Conservation (phyloP, 2,888 invertebrate genomes). For the Eilema depressum region DNA sequence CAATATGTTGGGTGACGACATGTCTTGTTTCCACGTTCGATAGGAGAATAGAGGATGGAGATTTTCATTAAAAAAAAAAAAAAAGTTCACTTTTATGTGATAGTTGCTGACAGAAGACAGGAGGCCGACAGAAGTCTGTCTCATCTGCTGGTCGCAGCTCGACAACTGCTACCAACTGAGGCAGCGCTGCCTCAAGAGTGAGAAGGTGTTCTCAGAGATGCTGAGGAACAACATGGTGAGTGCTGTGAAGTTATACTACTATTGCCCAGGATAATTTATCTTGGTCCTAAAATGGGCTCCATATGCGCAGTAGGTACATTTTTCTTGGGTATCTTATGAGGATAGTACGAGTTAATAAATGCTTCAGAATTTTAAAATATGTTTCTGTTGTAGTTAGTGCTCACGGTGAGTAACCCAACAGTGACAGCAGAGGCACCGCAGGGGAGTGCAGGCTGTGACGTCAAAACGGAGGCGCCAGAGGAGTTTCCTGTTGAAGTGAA, state of each 20-base stretch:
- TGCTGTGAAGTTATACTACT: neutral
- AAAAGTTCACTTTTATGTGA: too few species aligned
- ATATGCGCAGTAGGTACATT: too few species aligned
- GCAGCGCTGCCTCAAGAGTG: neutral
- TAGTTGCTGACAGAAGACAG: neutral
- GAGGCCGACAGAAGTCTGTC: neutral
- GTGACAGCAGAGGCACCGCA: neutral
- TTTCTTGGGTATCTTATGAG: too few species aligned
- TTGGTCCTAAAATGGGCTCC: neutral
- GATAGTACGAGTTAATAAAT: too few species aligned
- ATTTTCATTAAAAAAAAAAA: too few species aligned
- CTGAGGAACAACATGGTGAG: neutral
- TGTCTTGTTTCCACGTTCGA: too few species aligned
- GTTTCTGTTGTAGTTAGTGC: neutral
- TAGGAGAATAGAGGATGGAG: too few species aligned
- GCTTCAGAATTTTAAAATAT: too few species aligned
- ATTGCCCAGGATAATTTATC: too few species aligned
- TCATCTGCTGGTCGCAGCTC: neutral
- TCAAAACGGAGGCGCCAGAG: neutral
- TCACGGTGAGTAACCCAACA: neutral
- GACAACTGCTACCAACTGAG: slow-evolving; percentile 4
- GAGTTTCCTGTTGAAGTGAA: neutral
- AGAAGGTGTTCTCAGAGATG: neutral
- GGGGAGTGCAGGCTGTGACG: neutral
- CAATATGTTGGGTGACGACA: too few species aligned